Conservation (phyloP, 2,888 invertebrate species). For the Bruchidius siliquastri region DNA sequence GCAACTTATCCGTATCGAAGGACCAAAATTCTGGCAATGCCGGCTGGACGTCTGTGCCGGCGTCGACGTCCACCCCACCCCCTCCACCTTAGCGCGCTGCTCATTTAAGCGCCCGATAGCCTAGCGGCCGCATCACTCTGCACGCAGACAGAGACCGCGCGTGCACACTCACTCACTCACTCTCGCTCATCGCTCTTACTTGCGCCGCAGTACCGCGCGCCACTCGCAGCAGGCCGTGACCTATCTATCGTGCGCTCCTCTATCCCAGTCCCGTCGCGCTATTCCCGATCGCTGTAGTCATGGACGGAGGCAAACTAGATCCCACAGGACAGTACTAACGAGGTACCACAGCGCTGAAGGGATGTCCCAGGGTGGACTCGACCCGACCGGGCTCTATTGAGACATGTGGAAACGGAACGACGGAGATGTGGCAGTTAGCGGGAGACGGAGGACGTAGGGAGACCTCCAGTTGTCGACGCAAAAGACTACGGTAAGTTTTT, state of each 20-base stretch:
- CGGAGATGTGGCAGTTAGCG: conserved; percentile 37
- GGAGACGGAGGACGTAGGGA: conserved; percentile 48
- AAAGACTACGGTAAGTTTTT: conserved; percentile 45
- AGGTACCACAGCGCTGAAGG: not conserved
- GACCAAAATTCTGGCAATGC: conserved; percentile 22
- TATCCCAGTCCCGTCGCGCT: not conserved
- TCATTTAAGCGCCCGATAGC: conserved; percentile 30
- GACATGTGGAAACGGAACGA: conserved; percentile 18
- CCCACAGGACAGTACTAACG: conserved; percentile 44
- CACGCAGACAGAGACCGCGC: conserved; percentile 5
- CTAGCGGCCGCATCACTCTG: conserved; percentile 22
- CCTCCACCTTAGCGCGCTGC: conserved; percentile 28
- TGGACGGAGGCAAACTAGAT: conserved; percentile 46
- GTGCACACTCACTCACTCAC: conserved; percentile 6
- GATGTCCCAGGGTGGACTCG: conserved; percentile 26
- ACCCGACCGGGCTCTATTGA: conserved; percentile 46
- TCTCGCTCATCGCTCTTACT: not conserved
- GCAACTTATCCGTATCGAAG: not conserved
- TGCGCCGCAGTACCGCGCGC: conserved; percentile 32
- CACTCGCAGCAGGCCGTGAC: conserved; percentile 14
- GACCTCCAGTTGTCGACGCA: conserved; percentile 47
- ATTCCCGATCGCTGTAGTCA: conserved; percentile 20
- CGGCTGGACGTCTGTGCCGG: conserved; percentile 38
- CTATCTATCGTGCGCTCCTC: conserved; percentile 13
- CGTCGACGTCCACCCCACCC: conserved; percentile 33